Conservation (phyloP, 2,888 invertebrate genomes). For the Microctonus brassicae region DNA sequence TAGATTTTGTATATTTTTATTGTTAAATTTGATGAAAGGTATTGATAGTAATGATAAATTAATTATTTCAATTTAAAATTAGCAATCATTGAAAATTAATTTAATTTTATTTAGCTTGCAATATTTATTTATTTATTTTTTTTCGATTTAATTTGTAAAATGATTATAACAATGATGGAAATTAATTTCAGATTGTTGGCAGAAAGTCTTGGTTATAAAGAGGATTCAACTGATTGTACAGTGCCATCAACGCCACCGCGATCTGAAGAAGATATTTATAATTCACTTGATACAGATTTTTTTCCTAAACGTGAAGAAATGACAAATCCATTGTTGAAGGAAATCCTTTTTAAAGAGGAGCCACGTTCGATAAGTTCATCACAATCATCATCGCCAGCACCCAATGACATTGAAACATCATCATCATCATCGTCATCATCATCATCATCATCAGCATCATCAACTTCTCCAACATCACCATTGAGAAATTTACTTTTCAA, state of each 20-base stretch:
- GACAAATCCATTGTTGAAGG: constrained; percentile 60
- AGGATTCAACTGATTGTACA: constrained; percentile 67
- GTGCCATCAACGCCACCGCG: constrained; percentile 67
- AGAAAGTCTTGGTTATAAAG: constrained; percentile 66
- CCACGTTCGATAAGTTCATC: constrained; percentile 48
- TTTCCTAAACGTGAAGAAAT: constrained; percentile 61
- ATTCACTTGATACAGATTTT: constrained; percentile 65
- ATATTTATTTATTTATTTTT: too few species aligned
- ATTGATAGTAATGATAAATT: too few species aligned
- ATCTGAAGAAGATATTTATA: constrained; percentile 67
- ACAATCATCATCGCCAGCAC: constrained; percentile 31
- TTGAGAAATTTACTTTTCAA: constrained; percentile 62
- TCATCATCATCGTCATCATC: constrained; percentile 29
- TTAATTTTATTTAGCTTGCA: too few species aligned
- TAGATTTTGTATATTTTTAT: constrained; percentile 18
- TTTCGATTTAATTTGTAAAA: too few species aligned
- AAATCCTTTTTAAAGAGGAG: constrained; percentile 66
- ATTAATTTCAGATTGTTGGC: constrained; percentile 61
- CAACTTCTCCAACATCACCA: constrained; percentile 38
- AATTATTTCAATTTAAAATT: too few species aligned
- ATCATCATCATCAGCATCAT: constrained; percentile 32
- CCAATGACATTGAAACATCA: constrained; percentile 25
- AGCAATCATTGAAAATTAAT: too few species aligned
- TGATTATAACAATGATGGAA: too few species aligned
- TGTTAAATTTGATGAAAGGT: not conserved